A percentile compares a stretch with the other conserved stretches of the same genome.
These are phyloP conservation scores for Tolypeutes matacus DNA, from an alignment of 2,797 vertebrate species.

Conservation along the genomic window DNA sequence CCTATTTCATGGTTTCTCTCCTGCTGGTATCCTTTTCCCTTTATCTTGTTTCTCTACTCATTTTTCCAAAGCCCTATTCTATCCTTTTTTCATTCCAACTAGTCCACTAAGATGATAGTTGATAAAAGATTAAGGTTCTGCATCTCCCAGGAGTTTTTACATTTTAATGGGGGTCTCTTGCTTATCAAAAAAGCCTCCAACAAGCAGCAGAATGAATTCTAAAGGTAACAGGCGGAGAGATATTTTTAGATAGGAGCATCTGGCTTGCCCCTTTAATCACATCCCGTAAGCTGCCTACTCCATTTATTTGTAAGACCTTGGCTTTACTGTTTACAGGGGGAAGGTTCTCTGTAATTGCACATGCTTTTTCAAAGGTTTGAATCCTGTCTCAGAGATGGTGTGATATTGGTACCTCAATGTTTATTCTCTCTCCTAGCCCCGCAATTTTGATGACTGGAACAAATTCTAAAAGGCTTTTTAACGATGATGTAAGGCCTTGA, in stretches of 20 bases:
- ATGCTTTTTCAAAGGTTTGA: conserved; percentile 77
- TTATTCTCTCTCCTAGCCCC: conserved; percentile 52
- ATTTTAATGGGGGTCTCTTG: conserved; percentile 81
- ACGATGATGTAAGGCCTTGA: conserved; percentile 78
- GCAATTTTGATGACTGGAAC: conserved; percentile 83
- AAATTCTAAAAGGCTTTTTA: conserved; percentile 83
- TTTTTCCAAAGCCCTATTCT: conserved; percentile 67
- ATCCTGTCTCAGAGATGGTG: neutral
- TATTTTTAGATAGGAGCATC: conserved; percentile 83
- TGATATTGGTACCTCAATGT: conserved; percentile 74
- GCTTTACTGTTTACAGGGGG: conserved; percentile 78
- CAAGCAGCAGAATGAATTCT: conserved; percentile 76
- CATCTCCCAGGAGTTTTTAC: conserved; percentile 75
- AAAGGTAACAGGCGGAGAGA: conserved; percentile 75
- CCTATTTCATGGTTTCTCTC: neutral
- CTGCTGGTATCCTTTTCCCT: conserved; percentile 50
- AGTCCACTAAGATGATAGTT: conserved; percentile 72
- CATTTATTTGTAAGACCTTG: conserved; percentile 82
- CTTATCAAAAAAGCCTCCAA: conserved; percentile 67
- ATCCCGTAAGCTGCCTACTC: conserved; percentile 78
- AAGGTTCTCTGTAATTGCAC: conserved; percentile 79
- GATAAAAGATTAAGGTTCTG: conserved; percentile 79
- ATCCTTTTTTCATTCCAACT: conserved; percentile 77
- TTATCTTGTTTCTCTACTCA: conserved; percentile 75
- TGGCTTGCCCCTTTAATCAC: conserved; percentile 80